These are phyloP conservation scores for Phengaris arion DNA, from an alignment of 2,888 invertebrate genomes.

Conservation along the genomic window DNA sequence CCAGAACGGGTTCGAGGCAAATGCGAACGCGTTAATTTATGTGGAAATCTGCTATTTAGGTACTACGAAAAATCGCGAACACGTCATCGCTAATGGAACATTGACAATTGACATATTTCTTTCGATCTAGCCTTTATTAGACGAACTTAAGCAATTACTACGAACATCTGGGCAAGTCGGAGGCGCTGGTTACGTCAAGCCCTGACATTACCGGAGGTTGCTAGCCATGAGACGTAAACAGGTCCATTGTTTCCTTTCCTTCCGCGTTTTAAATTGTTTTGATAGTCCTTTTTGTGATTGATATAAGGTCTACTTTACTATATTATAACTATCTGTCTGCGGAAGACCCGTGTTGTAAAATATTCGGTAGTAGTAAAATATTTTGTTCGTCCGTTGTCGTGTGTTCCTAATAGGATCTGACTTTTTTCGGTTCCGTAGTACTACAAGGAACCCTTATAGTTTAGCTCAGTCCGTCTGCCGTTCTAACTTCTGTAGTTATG, in stretches of 20 bases:
- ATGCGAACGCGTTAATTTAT: too few species aligned
- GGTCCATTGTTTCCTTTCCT: slow-evolving; percentile 50
- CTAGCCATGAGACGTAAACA: slow-evolving; percentile 62
- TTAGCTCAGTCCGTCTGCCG: too few species aligned
- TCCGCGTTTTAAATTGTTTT: slow-evolving; percentile 31
- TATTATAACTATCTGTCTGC: background rate
- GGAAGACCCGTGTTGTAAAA: background rate
- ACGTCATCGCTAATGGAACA: background rate
- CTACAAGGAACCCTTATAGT: too few species aligned
- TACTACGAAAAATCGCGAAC: too few species aligned
- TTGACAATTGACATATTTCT: background rate
- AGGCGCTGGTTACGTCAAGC: slow-evolving; percentile 44
- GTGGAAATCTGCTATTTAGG: too few species aligned
- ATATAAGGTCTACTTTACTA: slow-evolving; percentile 2
- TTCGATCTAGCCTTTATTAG: background rate
- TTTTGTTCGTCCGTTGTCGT: background rate
- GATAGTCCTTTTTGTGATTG: slow-evolving; percentile 12
- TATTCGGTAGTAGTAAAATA: background rate
- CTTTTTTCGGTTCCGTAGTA: too few species aligned
- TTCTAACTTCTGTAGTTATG: too few species aligned
- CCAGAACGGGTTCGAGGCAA: too few species aligned
- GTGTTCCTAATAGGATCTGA: background rate
- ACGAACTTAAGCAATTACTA: background rate
- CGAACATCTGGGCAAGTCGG: background rate
- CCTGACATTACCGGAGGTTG: slow-evolving; percentile 56